Evolutionary conservation across 2,888 invertebrate species (phyloP).

Genomic region (Cyaniris semiargus): DNA sequence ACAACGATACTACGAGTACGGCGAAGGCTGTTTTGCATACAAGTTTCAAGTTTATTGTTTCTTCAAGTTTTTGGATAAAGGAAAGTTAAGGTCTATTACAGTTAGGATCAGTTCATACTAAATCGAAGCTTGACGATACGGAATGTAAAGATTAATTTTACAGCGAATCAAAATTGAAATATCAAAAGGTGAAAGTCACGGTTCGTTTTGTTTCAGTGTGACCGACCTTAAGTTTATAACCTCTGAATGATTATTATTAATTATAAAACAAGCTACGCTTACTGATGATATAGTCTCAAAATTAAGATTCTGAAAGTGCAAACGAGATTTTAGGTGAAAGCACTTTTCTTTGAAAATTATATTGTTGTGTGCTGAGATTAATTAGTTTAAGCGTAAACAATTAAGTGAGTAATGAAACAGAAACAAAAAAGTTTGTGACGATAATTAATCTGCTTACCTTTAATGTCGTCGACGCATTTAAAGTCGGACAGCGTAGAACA

Average conservation of each 20-base stretch:
- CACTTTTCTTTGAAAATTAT: neutral
- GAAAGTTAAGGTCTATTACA: neutral
- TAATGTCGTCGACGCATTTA: slow-evolving; percentile 58
- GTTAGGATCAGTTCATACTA: neutral
- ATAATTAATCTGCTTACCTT: slow-evolving; percentile 49
- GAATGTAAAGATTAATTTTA: too few species aligned
- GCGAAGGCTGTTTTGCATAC: neutral
- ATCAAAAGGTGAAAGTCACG: too few species aligned
- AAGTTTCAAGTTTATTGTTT: neutral
- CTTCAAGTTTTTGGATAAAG: neutral
- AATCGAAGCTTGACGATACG: too few species aligned
- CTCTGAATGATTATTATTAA: too few species aligned
- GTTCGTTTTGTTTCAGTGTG: too few species aligned
- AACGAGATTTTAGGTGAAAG: neutral
- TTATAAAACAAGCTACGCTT: neutral
- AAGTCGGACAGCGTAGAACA: slow-evolving; percentile 63
- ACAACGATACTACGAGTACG: neutral
- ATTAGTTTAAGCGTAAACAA: slow-evolving; percentile 14
- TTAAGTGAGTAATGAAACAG: slow-evolving; percentile 10
- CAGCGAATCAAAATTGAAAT: too few species aligned
- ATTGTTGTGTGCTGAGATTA: slow-evolving; percentile 8
- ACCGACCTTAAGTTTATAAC: too few species aligned
- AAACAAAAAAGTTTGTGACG: slow-evolving; percentile 23
- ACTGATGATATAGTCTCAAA: neutral
- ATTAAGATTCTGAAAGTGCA: neutral